A percentile compares a stretch with the other conserved stretches of the same genome.
These are phyloP conservation scores for Ametastegia equiseti DNA, from an alignment of 2,888 invertebrate species.

Conservation along the genomic window DNA sequence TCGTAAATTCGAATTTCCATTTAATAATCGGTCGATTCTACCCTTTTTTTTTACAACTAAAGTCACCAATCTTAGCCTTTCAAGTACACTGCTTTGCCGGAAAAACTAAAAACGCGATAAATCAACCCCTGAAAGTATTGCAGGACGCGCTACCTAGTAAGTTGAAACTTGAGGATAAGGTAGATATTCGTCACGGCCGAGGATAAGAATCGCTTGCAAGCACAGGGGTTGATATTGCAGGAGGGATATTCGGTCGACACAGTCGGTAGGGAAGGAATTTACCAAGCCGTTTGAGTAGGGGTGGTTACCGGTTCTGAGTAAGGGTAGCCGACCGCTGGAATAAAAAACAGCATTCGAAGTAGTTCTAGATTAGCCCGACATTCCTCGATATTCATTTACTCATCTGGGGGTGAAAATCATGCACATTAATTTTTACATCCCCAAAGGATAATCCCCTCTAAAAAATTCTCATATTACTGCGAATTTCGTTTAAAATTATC, in stretches of 20 bases:
- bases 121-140: background rate
- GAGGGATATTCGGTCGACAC: background rate
- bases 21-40: background rate
- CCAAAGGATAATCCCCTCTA: background rate
- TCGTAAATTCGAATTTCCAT: too few species aligned
- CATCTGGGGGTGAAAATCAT: background rate
- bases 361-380: background rate
- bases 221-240: conserved; percentile 30
- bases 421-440: background rate
- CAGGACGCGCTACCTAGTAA: background rate
- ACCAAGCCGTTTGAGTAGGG: conserved; percentile 13
- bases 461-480: background rate
- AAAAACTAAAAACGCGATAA: background rate
- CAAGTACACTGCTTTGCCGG: background rate
- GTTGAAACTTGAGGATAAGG: background rate
- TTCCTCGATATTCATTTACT: background rate
- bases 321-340: conserved; percentile 7
- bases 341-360: background rate
- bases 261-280: conserved; percentile 20
- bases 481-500: background rate
- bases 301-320: background rate
- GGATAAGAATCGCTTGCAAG: conserved; percentile 11
- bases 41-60: background rate
- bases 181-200: conserved; percentile 5
- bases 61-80: background rate